A percentile compares a stretch with the other conserved stretches of the same genome.
Conservation (phyloP, 2,888 invertebrate species). For the Drosophila neoperkinsi region DNA sequence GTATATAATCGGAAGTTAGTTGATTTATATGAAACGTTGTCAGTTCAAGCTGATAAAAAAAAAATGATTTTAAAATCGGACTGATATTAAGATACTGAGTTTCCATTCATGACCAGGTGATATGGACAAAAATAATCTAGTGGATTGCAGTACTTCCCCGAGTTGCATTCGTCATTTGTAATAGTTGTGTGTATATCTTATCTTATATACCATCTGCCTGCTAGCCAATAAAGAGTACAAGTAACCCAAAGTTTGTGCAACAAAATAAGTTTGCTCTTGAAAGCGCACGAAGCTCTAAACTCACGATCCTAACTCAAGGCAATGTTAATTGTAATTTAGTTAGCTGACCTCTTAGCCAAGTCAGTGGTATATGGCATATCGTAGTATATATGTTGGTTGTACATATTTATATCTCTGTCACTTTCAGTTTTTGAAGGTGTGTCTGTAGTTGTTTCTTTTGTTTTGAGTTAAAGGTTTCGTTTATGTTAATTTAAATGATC, state of each 20-base stretch:
- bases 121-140: neutral
- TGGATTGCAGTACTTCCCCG: neutral
- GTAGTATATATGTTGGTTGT: neutral
- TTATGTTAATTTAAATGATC: conserved; percentile 55
- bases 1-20: neutral
- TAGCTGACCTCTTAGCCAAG: conserved; percentile 14
- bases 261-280: conserved; percentile 1
- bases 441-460: conserved; percentile 14
- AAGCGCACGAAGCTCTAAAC: neutral
- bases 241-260: neutral
- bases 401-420: conserved; percentile 6
- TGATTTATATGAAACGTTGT: neutral
- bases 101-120: neutral
- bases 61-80: neutral
- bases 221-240: neutral
- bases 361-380: neutral
- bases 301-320: conserved; percentile 36
- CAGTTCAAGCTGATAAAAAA: neutral
- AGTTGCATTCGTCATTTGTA: neutral
- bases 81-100: neutral
- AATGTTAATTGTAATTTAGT: conserved; percentile 7
- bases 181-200: neutral
- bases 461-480: conserved; percentile 37
- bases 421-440: conserved; percentile 43
- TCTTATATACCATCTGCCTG: neutral